Evolutionary conservation across 64 coral and sea anemone genomes (phyloP).

Genomic region (Trachythela sp.): DNA sequence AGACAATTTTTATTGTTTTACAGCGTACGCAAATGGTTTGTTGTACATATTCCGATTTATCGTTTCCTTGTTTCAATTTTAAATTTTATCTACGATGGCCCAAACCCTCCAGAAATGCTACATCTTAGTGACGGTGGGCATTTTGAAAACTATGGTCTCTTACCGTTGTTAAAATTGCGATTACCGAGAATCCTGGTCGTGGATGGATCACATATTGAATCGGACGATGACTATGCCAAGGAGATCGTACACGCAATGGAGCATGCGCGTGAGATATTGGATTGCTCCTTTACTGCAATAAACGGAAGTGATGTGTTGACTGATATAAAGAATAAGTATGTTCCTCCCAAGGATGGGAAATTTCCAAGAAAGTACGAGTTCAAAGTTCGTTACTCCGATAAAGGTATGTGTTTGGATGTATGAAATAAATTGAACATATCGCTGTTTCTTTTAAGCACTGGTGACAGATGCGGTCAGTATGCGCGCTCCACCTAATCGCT

Average conservation of each 20-base stretch:
- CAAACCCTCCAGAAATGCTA: constrained; percentile 19
- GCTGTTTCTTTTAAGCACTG: no score
- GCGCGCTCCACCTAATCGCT: no score
- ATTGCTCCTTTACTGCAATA: constrained; percentile 17
- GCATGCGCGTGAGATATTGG: constrained; percentile 8
- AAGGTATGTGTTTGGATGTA: not conserved
- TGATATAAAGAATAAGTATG: constrained; percentile 30
- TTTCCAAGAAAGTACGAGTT: constrained; percentile 28
- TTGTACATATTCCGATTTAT: not conserved
- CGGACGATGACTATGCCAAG: constrained; percentile 20
- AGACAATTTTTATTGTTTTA: no score
- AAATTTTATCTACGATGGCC: constrained; percentile 2
- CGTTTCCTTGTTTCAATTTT: constrained; percentile 30
- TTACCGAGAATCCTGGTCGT: constrained; percentile 21
- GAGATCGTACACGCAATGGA: not conserved
- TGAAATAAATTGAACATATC: no score
- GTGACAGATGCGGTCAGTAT: no score
- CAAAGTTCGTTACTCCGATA: constrained; percentile 37
- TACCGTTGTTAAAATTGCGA: constrained; percentile 29
- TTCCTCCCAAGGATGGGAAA: not conserved
- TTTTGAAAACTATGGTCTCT: constrained; percentile 44
- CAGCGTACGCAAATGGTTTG: not conserved
- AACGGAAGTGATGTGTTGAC: not conserved
- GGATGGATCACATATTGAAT: constrained; percentile 27
- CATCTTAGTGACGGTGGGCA: constrained; percentile 55